Percentiles rank a stretch among this genome's conserved stretches.
phyloP scores from a whole-genome alignment of 2,888 invertebrate genomes.

The Parnassius glacialis region DNA sequence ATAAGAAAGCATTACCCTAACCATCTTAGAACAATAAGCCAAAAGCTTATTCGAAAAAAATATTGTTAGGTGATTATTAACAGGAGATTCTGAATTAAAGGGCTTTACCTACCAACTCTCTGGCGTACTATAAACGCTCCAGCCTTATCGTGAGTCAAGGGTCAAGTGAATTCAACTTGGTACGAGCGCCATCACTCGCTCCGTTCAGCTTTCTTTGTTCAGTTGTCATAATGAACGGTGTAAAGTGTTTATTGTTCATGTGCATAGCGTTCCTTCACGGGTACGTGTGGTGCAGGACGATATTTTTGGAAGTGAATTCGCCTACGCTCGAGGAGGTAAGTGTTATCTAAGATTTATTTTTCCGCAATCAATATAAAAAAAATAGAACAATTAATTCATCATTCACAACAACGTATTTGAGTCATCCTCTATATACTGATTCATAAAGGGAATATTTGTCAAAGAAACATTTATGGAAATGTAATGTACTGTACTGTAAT shows the following conservation, averaged over 20 bases:
- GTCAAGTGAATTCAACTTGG: constrained; percentile 33
- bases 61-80: constrained; percentile 35
- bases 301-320: constrained; percentile 53
- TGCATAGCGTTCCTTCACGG: constrained; percentile 33
- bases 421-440: too few relatives aligned
- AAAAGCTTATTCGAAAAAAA: too few relatives aligned
- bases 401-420: too few relatives aligned
- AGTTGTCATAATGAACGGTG: constrained; percentile 41
- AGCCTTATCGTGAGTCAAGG: constrained; percentile 39
- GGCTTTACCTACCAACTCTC: constrained; percentile 36
- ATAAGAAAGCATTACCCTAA: too few relatives aligned
- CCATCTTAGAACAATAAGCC: too few relatives aligned
- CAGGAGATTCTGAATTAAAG: constrained; percentile 30
- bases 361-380: too few relatives aligned
- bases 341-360: constrained; percentile 16
- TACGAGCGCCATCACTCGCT: constrained; percentile 20
- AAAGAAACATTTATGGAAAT: too few relatives aligned
- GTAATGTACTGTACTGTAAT: too few relatives aligned
- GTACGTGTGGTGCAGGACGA: constrained; percentile 46
- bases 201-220: constrained; percentile 30
- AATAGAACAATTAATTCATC: too few relatives aligned
- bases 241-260: constrained; percentile 36
- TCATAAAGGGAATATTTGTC: too few relatives aligned
- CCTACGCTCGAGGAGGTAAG: constrained; percentile 61
- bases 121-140: constrained; percentile 2